A percentile compares a stretch with the other conserved stretches of the same genome.
phyloP scores from a whole-genome alignment of 2,888 invertebrate species.

The Agrochola litura region DNA sequence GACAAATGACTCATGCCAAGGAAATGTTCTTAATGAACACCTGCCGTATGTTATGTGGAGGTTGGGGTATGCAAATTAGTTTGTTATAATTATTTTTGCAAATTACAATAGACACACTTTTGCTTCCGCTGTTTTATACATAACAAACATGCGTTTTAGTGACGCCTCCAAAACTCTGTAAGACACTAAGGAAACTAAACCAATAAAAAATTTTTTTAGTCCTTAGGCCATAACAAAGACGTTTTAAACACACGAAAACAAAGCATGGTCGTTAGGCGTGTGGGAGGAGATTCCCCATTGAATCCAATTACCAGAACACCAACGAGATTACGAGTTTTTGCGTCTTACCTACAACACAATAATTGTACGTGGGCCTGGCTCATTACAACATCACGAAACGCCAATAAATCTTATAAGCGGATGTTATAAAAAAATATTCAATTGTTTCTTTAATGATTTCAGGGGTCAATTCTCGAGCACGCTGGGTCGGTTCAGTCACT shows the following conservation, averaged over 20 bases:
- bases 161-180: slow-evolving; percentile 5
- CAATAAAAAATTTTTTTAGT: neutral
- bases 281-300: slow-evolving; percentile 85
- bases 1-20: slow-evolving; percentile 79
- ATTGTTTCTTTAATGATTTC: slow-evolving; percentile 83
- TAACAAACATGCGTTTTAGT: slow-evolving; percentile 5
- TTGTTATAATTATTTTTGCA: slow-evolving; percentile 79
- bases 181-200: neutral
- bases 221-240: slow-evolving; percentile 64
- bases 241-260: slow-evolving; percentile 79
- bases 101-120: slow-evolving; percentile 64
- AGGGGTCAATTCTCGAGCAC: slow-evolving; percentile 94
- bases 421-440: slow-evolving; percentile 69
- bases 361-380: slow-evolving; percentile 80
- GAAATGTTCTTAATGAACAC: slow-evolving; percentile 78
- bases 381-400: slow-evolving; percentile 74
- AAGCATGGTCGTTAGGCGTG: slow-evolving; percentile 81
- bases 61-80: slow-evolving; percentile 79
- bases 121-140: slow-evolving; percentile 44
- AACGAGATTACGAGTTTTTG: slow-evolving; percentile 85
- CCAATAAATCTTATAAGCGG: slow-evolving; percentile 73
- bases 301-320: slow-evolving; percentile 84
- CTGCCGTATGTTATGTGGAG: slow-evolving; percentile 79
- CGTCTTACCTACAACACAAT: slow-evolving; percentile 78
- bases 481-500: slow-evolving; percentile 95